These are phyloP conservation scores for Chrysomela aeneicollis DNA, from an alignment of 2,888 invertebrate species.

Conservation along the genomic window DNA sequence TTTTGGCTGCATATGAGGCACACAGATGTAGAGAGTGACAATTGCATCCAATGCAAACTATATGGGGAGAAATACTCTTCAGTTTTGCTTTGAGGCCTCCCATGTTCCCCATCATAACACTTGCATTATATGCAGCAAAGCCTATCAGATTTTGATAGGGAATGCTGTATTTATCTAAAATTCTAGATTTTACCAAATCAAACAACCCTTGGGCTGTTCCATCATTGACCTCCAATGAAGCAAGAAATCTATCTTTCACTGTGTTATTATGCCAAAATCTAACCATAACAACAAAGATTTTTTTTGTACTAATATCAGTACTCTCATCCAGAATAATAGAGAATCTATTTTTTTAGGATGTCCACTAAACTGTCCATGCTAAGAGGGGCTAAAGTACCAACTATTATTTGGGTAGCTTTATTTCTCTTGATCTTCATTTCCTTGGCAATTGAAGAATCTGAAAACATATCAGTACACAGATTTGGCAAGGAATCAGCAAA, in stretches of 20 bases:
- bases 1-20: slow-evolving; percentile 21
- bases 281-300: slow-evolving; percentile 7
- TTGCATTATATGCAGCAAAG: slow-evolving; percentile 24
- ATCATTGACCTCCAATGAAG: not conserved
- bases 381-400: not conserved
- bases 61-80: slow-evolving; percentile 8
- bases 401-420: slow-evolving; percentile 15
- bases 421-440: slow-evolving; percentile 7
- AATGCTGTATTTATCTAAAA: slow-evolving; percentile 3
- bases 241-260: slow-evolving; percentile 11
- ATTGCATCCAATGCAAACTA: slow-evolving; percentile 16
- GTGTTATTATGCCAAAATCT: not conserved
- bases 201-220: not conserved
- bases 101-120: slow-evolving; percentile 19
- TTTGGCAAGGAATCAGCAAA: not conserved
- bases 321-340: slow-evolving; percentile 12
- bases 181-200: not conserved
- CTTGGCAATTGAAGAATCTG: slow-evolving; percentile 20
- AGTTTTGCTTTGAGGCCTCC: slow-evolving; percentile 14
- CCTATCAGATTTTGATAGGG: slow-evolving; percentile 13
- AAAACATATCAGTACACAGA: not conserved
- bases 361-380: not conserved
- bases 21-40: slow-evolving; percentile 26
- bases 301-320: slow-evolving; percentile 13
- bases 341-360: not conserved